Evolutionary conservation across 1,140 invertebrate species (phyloP), one percentile per base, ranked within the genome.

Genomic region (Zaprionus nigranus): DNA sequence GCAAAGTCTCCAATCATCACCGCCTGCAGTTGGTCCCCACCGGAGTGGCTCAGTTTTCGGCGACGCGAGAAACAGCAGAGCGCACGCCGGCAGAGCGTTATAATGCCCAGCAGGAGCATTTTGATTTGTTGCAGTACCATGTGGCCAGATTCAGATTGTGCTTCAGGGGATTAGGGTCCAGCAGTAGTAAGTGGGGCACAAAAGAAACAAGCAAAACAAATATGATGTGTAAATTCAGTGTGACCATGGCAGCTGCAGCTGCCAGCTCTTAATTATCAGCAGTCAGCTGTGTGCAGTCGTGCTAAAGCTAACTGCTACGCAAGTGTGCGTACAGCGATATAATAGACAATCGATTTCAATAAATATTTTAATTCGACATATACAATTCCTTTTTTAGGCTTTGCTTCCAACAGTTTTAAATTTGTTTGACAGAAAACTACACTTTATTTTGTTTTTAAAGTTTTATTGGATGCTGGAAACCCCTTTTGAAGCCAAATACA

Each of bases 41-140:
- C 68, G n/a, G 68, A 59, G 36, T 77, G 73, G 63, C 90, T 93
- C 5, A 86, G 64, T 30, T 91, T 92, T 17, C 92, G 85, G 34
- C 82, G 82, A 3, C 92, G 73, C 3, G 91, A 91, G 66, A 93
- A 92, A 58, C 92, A 93, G 69, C 92, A 93, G 40, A 93, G 57
- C 20, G 92, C 91, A 13, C 92, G 82, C 36, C 90, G 77, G 58
- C 90, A 90, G 22, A 92, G 66, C 46, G 85, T 81, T 4, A 93
- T 65, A 24, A 93, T 79, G 71, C 79, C 77, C 49, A 93, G 69
- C 30, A 93, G 58, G 34, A 93, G 60, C 65, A 92, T 66, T 69
- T 92, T 93, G 0, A 93, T 80, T 81, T 92, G 91, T 72, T 92
- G 91, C 53, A 91, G 54, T 67, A 92, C 75, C 81, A 82, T 86